Conservation (phyloP, 2,888 invertebrate genomes). For the Elysia crispata region DNA sequence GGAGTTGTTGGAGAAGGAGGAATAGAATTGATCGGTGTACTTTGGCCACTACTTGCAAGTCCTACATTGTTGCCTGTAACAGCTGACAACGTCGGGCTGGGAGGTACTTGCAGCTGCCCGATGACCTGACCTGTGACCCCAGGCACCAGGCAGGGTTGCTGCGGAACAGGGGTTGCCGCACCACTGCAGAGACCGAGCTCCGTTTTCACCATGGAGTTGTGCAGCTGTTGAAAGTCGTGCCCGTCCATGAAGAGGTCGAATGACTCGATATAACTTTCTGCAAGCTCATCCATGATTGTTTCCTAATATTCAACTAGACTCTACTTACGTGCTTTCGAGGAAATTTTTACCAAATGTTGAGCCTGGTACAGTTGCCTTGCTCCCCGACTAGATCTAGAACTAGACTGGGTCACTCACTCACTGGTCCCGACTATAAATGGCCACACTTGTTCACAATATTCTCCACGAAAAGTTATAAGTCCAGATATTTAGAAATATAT, state of each 20-base stretch:
- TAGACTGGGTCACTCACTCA: slow-evolving; percentile 20
- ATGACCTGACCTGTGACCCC: slow-evolving; percentile 65
- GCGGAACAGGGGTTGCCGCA: slow-evolving; percentile 52
- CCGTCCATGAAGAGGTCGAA: slow-evolving; percentile 71
- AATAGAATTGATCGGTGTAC: slow-evolving; percentile 39
- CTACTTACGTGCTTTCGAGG: not conserved
- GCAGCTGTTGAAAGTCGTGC: slow-evolving; percentile 55
- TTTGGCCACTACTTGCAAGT: slow-evolving; percentile 35
- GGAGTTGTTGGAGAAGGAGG: slow-evolving; percentile 42
- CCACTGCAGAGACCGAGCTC: slow-evolving; percentile 57
- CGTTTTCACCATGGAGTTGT: slow-evolving; percentile 60
- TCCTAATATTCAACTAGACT: slow-evolving; percentile 27
- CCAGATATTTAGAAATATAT: too few relatives aligned
- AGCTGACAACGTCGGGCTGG: slow-evolving; percentile 47
- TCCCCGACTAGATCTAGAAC: slow-evolving; percentile 51
- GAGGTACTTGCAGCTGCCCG: slow-evolving; percentile 40
- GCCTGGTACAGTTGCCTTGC: slow-evolving; percentile 51
- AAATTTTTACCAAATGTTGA: slow-evolving; percentile 44
- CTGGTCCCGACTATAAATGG: slow-evolving; percentile 43
- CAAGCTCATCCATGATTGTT: slow-evolving; percentile 62
- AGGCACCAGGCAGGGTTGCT: slow-evolving; percentile 54
- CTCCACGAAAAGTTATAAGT: too few relatives aligned
- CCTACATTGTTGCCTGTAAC: slow-evolving; percentile 27
- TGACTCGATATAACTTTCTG: slow-evolving; percentile 69
- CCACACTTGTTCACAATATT: not conserved